Evolutionary conservation across 2,797 vertebrate species (phyloP).

Genomic region (Acanthurus lineatus): DNA sequence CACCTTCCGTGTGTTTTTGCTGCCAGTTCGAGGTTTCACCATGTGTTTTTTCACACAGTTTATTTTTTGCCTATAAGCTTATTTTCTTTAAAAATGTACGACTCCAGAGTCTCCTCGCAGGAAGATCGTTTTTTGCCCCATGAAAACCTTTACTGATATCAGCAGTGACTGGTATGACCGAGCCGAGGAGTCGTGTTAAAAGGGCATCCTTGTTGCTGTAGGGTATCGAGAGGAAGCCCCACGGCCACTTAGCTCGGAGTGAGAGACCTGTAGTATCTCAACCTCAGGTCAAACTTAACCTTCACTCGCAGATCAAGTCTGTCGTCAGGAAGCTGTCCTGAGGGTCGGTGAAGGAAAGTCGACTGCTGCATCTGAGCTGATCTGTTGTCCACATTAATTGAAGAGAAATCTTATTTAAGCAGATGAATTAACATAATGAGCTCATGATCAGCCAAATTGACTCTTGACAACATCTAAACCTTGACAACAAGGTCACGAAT

Average conservation of each 20-base stretch:
- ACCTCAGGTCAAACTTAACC: slow-evolving; percentile 16
- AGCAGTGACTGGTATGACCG: neutral
- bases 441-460: neutral
- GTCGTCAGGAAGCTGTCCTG: neutral
- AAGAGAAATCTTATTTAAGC: slow-evolving; percentile 13
- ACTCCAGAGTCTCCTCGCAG: neutral
- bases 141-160: slow-evolving; percentile 11
- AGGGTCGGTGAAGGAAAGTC: neutral
- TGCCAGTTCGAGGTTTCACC: slow-evolving; percentile 17
- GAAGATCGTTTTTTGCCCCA: slow-evolving; percentile 1
- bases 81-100: neutral
- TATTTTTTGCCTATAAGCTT: slow-evolving; percentile 24
- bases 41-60: slow-evolving; percentile 13
- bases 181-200: neutral
- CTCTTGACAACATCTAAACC: slow-evolving; percentile 4
- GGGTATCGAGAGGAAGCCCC: slow-evolving; percentile 7
- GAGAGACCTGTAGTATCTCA: slow-evolving; percentile 13
- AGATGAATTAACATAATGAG: slow-evolving; percentile 2
- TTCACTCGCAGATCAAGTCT: slow-evolving; percentile 7
- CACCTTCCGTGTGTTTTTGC: slow-evolving; percentile 5
- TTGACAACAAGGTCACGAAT: slow-evolving; percentile 12
- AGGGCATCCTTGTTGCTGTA: slow-evolving; percentile 21
- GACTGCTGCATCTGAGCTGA: neutral
- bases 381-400: neutral
- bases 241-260: slow-evolving; percentile 9